Percentiles rank a stretch among this genome's conserved stretches.
Evolutionary conservation across 2,888 invertebrate species (phyloP).

Genomic region (Brachyptera risi): DNA sequence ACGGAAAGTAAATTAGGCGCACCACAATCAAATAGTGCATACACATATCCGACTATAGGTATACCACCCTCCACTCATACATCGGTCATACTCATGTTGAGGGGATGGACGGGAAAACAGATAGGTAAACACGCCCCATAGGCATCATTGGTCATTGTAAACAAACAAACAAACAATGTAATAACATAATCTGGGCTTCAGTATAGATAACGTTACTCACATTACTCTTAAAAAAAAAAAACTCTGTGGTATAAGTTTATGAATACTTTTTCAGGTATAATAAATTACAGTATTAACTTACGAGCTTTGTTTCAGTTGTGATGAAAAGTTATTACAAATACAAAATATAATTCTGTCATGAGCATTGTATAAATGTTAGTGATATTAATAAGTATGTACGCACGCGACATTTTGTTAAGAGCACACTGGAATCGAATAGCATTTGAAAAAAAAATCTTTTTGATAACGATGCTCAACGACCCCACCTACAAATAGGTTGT

Average conservation of each 20-base stretch:
- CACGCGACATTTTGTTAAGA: too few species aligned
- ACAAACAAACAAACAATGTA: not conserved
- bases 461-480: too few species aligned
- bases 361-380: too few species aligned
- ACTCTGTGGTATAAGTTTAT: not conserved
- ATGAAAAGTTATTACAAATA: not conserved
- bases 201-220: too few species aligned
- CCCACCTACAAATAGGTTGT: too few species aligned
- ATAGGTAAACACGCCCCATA: not conserved
- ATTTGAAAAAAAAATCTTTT: too few species aligned
- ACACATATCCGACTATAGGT: too few species aligned
- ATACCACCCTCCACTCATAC: not conserved
- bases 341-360: too few species aligned
- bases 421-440: too few species aligned
- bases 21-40: not conserved
- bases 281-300: not conserved
- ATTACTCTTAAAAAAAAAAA: not conserved
- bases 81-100: not conserved
- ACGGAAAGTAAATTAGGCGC: not conserved
- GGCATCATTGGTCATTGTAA: not conserved
- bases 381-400: too few species aligned
- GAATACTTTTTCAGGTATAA: not conserved
- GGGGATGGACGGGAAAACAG: not conserved
- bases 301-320: not conserved
- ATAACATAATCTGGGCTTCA: not conserved